Conservation (phyloP, 2,888 invertebrate genomes). For the Lutraria lutraria region DNA sequence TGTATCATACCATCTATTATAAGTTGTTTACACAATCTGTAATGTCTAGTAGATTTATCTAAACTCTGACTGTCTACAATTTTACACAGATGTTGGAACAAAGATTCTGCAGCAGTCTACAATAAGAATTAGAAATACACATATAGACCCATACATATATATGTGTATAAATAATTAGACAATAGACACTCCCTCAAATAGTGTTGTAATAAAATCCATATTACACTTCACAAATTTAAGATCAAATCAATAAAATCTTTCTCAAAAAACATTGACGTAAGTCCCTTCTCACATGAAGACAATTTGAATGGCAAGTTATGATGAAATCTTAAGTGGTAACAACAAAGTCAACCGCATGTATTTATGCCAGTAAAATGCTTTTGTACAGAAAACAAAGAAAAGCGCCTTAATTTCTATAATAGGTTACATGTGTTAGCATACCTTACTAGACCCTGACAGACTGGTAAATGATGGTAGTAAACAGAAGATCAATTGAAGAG, state of each 20-base stretch:
- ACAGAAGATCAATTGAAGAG: conserved; percentile 82
- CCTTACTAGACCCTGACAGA: conserved; percentile 77
- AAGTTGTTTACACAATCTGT: conserved; percentile 80
- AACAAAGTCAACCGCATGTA: too few relatives aligned
- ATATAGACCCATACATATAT: neutral
- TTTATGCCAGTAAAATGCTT: too few relatives aligned
- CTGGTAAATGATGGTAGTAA: conserved; percentile 80
- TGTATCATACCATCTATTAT: conserved; percentile 84
- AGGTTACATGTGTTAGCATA: conserved; percentile 32
- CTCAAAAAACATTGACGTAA: too few relatives aligned
- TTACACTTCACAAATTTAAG: too few relatives aligned
- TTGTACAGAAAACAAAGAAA: too few relatives aligned
- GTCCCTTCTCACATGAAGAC: too few relatives aligned
- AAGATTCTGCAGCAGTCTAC: conserved; percentile 78
- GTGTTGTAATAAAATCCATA: too few relatives aligned
- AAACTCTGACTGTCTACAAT: conserved; percentile 74
- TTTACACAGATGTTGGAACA: conserved; percentile 83
- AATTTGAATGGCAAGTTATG: too few relatives aligned
- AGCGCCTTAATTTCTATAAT: too few relatives aligned
- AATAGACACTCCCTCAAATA: too few relatives aligned
- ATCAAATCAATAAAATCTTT: too few relatives aligned
- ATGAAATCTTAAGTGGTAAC: too few relatives aligned
- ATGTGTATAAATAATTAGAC: neutral
- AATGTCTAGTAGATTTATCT: conserved; percentile 68
- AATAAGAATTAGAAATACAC: neutral